These are phyloP conservation scores for Rhopalosiphum maidis DNA, from an alignment of 1,140 invertebrate genomes.

Conservation along the genomic window DNA sequence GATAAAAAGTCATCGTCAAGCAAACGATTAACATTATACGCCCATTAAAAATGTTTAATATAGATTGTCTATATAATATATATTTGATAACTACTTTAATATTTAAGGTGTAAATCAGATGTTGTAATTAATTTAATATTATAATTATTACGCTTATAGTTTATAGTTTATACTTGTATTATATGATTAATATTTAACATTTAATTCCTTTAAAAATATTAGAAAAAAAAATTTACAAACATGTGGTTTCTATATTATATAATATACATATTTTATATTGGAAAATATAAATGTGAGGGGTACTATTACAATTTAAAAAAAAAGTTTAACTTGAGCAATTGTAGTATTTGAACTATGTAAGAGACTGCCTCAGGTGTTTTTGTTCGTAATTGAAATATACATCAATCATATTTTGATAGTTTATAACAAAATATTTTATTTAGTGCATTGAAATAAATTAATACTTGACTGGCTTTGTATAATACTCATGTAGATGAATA, in stretches of 20 bases:
- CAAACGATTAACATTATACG: neutral
- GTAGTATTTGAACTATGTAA: neutral
- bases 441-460: neutral
- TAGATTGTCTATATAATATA: neutral
- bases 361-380: neutral
- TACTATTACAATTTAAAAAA: neutral
- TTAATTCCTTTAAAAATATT: neutral
- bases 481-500: no score
- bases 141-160: neutral
- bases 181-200: no score
- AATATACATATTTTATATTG: neutral
- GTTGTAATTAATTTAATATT: neutral
- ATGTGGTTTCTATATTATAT: neutral
- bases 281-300: neutral
- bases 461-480: neutral
- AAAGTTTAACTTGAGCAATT: neutral
- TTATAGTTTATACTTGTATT: no score
- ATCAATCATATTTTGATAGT: neutral
- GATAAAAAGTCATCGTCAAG: neutral
- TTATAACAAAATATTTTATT: conserved; percentile 6
- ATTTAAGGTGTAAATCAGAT: neutral
- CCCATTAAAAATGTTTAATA: neutral
- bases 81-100: neutral
- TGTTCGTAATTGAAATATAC: neutral
- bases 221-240: neutral